A percentile compares a stretch with the other conserved stretches of the same genome.
Conservation (phyloP, 2,797 vertebrate species). For the Okamejei kenojei region DNA sequence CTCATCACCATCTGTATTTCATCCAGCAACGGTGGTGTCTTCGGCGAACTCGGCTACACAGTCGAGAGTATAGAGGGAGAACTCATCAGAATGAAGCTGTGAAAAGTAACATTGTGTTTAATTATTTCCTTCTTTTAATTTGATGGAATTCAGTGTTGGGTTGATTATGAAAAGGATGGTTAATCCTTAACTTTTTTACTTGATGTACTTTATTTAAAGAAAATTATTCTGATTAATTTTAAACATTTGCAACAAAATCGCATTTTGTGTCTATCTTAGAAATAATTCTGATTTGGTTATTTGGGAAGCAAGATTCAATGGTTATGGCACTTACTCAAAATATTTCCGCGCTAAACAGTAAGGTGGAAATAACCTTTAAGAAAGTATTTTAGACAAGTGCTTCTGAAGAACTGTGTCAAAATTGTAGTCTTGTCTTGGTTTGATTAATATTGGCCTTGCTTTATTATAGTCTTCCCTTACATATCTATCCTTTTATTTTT, state of each 20-base stretch:
- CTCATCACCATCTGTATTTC: no score
- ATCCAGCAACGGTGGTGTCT: no score
- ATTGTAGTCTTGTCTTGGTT: not conserved
- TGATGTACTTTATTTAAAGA: not conserved
- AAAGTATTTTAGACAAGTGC: not conserved
- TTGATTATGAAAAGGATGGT: not conserved
- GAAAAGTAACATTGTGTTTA: not conserved
- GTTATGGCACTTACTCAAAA: not conserved
- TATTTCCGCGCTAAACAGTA: not conserved
- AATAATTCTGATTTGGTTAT: not conserved
- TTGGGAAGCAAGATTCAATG: not conserved
- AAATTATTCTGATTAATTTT: not conserved
- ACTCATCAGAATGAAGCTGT: not conserved
- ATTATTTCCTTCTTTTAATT: not conserved
- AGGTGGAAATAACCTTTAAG: not conserved
- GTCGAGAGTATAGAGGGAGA: no score
- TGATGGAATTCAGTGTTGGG: not conserved
- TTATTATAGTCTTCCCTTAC: not conserved
- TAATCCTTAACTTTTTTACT: not conserved
- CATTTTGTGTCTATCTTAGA: no score
- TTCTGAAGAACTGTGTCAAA: not conserved
- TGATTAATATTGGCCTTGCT: not conserved
- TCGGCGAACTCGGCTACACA: no score
- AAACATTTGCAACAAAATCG: not conserved
- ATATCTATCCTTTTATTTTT: slow-evolving; percentile 28